phyloP scores from a whole-genome alignment of 1,140 invertebrate species.

The Procambarus virginalis region DNA sequence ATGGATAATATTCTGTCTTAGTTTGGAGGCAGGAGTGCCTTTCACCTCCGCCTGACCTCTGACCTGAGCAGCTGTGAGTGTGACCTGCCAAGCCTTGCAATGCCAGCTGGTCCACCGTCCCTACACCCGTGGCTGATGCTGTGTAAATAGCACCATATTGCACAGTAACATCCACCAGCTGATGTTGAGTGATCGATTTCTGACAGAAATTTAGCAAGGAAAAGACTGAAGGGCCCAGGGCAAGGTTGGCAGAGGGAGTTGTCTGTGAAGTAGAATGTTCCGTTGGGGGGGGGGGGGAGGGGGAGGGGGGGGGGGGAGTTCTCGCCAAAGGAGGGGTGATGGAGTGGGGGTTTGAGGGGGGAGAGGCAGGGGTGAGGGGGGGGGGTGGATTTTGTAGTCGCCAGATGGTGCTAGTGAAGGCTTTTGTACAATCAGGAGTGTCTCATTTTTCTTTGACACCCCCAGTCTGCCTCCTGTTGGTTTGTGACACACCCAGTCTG shows the following conservation, averaged over 20 bases:
- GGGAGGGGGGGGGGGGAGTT: background rate
- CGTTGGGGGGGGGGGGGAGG: background rate
- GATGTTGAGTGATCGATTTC: too few species aligned
- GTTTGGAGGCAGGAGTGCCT: background rate
- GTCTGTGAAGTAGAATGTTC: too few species aligned
- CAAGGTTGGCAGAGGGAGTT: too few species aligned
- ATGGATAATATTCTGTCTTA: background rate
- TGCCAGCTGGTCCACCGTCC: background rate
- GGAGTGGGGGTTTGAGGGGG: background rate
- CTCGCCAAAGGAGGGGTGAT: too few species aligned
- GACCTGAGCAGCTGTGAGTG: slow-evolving; percentile 10
- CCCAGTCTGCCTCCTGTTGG: too few species aligned
- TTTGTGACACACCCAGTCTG: too few species aligned
- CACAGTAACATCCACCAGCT: too few species aligned
- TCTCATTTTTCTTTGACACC: too few species aligned
- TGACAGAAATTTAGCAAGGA: too few species aligned
- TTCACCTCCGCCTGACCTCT: slow-evolving; percentile 24
- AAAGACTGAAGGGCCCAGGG: too few species aligned
- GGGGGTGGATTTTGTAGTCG: background rate
- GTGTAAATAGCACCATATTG: too few species aligned
- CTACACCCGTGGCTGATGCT: background rate
- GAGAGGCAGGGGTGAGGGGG: background rate
- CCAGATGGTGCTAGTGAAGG: background rate
- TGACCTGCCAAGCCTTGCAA: background rate
- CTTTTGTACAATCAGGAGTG: background rate